Evolutionary conservation across 2,113 vertebrate species (phyloP), one percentile per base, ranked within the genome.

Genomic region (Micromys minutus): DNA sequence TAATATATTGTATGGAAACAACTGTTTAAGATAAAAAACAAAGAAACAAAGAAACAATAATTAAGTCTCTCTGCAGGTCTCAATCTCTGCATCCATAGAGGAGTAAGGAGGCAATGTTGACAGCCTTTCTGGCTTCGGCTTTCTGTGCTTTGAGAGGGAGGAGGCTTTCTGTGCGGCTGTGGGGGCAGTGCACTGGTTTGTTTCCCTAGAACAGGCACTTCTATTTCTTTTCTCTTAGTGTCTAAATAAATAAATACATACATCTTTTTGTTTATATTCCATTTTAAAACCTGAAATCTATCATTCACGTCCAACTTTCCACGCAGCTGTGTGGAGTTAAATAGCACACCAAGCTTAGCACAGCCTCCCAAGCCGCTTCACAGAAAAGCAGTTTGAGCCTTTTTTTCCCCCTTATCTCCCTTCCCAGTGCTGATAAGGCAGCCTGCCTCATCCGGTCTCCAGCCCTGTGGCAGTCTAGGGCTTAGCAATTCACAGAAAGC

Each of bases 261-360:
- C 42, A 22, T 39, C 39, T 91, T 97, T 97, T 98, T 92, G 94
- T 96, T 95, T 86, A n/a, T 84, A 34, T 96, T 92, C 88, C 93
- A 59, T 96, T 96, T 95, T 63, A 57, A 96, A 88, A 91, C 92
- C 80, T 90, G 71, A 97, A 96, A 89, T 93, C 72, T 87, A 65
- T 91, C 83, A 87, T 95, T 96, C 87, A 75, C 89, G 92, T 96
- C 93, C 94, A 97, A 96, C 96, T 86, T 96, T 86, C 55, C 95
- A 92, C 96, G 93, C 96, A 94, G 95, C 96, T 96, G 92, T 79
- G 74, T 61, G 89, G 92, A 75, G 95, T 94, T 95, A 89, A 97
- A 94, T 61, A 86, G 91, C 90, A 84, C 31, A 17, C 7, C 11
- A 69, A 67, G 90, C 93, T 88, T 90, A 89, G 79, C n/a, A 47